Base-by-base conservation (phyloP, 2,113 vertebrate species). In the Poeciliopsis prolifica region DNA sequence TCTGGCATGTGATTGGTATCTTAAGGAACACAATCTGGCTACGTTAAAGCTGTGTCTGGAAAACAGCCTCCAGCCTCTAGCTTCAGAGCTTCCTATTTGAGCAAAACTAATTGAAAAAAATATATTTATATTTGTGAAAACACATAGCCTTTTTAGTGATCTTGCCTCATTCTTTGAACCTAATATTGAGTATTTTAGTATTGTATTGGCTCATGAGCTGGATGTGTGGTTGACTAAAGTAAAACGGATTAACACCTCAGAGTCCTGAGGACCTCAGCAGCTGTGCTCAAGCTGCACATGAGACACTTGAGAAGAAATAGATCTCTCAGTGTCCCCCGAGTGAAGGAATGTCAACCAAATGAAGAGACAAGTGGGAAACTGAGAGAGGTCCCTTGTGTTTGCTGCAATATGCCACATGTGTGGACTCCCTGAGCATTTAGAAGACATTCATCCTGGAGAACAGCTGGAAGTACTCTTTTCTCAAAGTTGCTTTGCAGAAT, bases 341-440 rank as follows among this genome's bases (percentile, higher is more conserved):
- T 42, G 29, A 73, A 65, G 74, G 64, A 70, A 60, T 61, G 66
- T 84, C 37, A 77, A 26, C 40, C n/a, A 40, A 73, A 75, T 44
- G 19, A 66, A 78, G 73, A 62, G 35, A 48, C 17, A 3, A 66
- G 68, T 35, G 15, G 4, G 35, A 54, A 72, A 60, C 76, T 54
- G 28, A 74, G 48, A 77, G 58, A 68, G 64, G 33, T 65, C 70
- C 72, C 54, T 65, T 8, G 4, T n/a, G 74, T 74, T 61, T 74
- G 35, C 54, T 48, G 35, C 0, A 69, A 69, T 17, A 64, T 61
- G 17, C 5, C 61, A 77, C 66, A 63, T 61, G 63, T 48, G 63
- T 51, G 42, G 71, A 80, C 79, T 85, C 79, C 74, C 84, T 88
- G 86, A 29, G 75, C 51, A 26, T 67, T 61, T 26, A 67, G 51